These are phyloP conservation scores for Lycaon pictus DNA, from an alignment of 2,113 vertebrate species.

Conservation along the genomic window DNA sequence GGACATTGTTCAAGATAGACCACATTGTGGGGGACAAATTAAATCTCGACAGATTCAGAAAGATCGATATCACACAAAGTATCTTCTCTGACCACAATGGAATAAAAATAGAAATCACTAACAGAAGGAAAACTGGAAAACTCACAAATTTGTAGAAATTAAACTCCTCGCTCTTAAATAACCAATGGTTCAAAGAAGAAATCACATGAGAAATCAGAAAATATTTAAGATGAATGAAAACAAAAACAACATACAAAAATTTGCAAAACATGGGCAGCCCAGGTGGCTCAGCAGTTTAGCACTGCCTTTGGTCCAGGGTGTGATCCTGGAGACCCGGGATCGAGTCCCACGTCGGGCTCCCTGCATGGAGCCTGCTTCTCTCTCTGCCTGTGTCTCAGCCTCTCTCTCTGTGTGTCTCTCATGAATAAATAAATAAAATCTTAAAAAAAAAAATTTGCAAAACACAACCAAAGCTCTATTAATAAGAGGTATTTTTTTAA, in stretches of 20 bases:
- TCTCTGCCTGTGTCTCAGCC: neutral
- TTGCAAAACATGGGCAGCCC: neutral
- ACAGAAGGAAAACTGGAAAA: neutral
- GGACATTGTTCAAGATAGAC: neutral
- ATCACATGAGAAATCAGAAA: neutral
- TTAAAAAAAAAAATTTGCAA: neutral
- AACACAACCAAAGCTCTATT: neutral
- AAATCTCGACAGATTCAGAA: neutral
- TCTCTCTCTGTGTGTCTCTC: neutral
- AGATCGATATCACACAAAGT: neutral
- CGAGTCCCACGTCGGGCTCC: fast-evolving
- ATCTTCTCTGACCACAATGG: neutral
- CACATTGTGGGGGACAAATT: neutral
- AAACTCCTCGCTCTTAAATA: neutral
- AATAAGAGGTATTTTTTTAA: neutral
- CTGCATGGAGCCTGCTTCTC: neutral
- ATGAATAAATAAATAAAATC: neutral
- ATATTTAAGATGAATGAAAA: neutral
- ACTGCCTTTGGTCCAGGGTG: too few species aligned
- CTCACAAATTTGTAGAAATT: neutral
- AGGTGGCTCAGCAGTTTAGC: neutral
- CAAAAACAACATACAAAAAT: neutral
- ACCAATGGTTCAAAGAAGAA: neutral
- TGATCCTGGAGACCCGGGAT: neutral
- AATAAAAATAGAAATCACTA: neutral